Percentiles rank a stretch among this genome's conserved stretches.
These are phyloP conservation scores for Coptodon rendalli DNA, from an alignment of 2,113 vertebrate genomes.

Conservation along the genomic window DNA sequence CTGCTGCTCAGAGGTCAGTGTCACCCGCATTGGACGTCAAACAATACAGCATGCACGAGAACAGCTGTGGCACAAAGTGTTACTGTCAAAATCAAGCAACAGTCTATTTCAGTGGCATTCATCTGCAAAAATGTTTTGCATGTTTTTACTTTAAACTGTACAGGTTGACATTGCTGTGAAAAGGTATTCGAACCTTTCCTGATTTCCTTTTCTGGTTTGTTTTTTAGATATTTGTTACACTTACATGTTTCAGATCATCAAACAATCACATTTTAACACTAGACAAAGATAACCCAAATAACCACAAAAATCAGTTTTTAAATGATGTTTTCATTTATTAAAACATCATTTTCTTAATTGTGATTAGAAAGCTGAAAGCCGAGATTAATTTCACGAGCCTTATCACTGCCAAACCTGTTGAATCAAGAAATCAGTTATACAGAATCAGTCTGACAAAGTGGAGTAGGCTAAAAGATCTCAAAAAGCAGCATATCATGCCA, in stretches of 20 bases:
- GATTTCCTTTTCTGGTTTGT: neutral
- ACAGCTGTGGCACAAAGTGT: neutral
- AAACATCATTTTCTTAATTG: neutral
- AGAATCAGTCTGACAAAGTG: no score
- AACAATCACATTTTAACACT: neutral
- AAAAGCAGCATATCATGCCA: no score
- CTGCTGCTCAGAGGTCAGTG: constrained; percentile 47
- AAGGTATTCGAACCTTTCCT: neutral
- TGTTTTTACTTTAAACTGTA: neutral
- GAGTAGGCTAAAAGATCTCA: no score
- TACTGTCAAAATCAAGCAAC: neutral
- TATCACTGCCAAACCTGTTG: no score
- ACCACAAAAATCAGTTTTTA: neutral
- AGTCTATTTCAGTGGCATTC: neutral
- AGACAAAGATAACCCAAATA: neutral
- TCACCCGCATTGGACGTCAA: neutral
- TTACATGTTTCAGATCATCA: neutral
- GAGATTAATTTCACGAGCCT: no score
- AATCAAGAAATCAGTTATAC: no score
- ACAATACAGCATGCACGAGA: neutral
- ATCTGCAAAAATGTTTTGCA: neutral
- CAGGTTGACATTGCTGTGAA: neutral
- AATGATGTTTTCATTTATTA: neutral
- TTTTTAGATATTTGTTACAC: accelerated
- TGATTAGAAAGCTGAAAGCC: no score